Percentiles rank a stretch among this genome's conserved stretches.
phyloP scores from a whole-genome alignment of 2,797 vertebrate species.

The Danio choprae region DNA sequence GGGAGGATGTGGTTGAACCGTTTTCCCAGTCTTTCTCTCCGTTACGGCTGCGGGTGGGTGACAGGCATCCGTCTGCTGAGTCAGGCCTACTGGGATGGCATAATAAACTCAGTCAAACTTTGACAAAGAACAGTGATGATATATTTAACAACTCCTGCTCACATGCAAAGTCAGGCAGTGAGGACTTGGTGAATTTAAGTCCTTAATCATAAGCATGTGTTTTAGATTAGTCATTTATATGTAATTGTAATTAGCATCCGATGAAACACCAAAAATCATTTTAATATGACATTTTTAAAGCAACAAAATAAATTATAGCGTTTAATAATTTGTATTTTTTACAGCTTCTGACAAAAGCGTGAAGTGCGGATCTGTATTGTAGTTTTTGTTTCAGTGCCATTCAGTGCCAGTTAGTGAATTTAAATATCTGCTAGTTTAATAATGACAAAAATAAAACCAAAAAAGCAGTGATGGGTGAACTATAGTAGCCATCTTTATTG shows the following conservation, averaged over 20 bases:
- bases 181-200: background rate
- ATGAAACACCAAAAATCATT: background rate
- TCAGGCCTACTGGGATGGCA: conserved; percentile 82
- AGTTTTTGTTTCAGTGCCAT: conserved; percentile 3
- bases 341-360: background rate
- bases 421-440: background rate
- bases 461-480: conserved; percentile 44
- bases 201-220: background rate
- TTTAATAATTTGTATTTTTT: too few relatives aligned
- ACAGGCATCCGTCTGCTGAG: conserved; percentile 93
- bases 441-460: conserved; percentile 36
- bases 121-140: background rate
- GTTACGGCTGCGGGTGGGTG: conserved; percentile 92
- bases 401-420: conserved; percentile 24
- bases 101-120: conserved; percentile 24
- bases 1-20: conserved; percentile 94
- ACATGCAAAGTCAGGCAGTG: conserved; percentile 32
- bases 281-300: background rate
- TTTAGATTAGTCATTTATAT: background rate
- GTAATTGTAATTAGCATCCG: background rate
- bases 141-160: background rate
- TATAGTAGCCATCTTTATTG: conserved; percentile 33
- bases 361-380: background rate
- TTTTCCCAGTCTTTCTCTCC: conserved; percentile 99
- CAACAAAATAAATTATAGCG: background rate